These are phyloP conservation scores for Monomorium pharaonis DNA, from an alignment of 1,140 invertebrate genomes.

Conservation along the genomic window DNA sequence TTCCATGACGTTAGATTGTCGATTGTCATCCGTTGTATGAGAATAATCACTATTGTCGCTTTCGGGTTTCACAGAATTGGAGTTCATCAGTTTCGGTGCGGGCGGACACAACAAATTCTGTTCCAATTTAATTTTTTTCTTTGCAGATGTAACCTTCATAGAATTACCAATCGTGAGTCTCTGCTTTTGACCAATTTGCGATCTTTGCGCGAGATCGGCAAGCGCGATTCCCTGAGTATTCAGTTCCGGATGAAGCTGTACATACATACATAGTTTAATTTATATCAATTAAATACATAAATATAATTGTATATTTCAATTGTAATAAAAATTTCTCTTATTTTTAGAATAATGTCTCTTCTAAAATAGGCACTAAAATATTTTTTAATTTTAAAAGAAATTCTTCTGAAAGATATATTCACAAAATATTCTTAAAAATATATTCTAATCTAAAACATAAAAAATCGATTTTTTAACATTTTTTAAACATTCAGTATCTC, in stretches of 20 bases:
- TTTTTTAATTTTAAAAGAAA: too few relatives aligned
- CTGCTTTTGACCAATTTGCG: conserved; percentile 84
- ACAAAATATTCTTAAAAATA: too few relatives aligned
- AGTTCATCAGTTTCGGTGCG: conserved; percentile 66
- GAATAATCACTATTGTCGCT: conserved; percentile 80
- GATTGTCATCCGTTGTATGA: conserved; percentile 79
- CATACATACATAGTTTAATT: conserved; percentile 73
- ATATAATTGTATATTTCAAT: too few relatives aligned
- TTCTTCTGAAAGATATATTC: too few relatives aligned
- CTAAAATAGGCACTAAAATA: too few relatives aligned
- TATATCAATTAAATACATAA: conserved; percentile 64
- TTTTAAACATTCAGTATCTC: too few relatives aligned
- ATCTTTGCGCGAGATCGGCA: conserved; percentile 86
- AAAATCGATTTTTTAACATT: too few relatives aligned
- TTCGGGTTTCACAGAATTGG: conserved; percentile 78
- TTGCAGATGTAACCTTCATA: conserved; percentile 75
- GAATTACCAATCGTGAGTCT: conserved; percentile 75
- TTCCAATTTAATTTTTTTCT: conserved; percentile 83
- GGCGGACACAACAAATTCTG: conserved; percentile 68
- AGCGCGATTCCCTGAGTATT: conserved; percentile 87
- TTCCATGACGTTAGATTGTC: conserved; percentile 70
- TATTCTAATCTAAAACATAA: too few relatives aligned
- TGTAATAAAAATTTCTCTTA: too few relatives aligned
- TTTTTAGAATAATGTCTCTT: too few relatives aligned
- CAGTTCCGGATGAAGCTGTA: conserved; percentile 86